Evolutionary conservation across 2,113 vertebrate genomes (phyloP).

Genomic region (Actenoides lindsayi): DNA sequence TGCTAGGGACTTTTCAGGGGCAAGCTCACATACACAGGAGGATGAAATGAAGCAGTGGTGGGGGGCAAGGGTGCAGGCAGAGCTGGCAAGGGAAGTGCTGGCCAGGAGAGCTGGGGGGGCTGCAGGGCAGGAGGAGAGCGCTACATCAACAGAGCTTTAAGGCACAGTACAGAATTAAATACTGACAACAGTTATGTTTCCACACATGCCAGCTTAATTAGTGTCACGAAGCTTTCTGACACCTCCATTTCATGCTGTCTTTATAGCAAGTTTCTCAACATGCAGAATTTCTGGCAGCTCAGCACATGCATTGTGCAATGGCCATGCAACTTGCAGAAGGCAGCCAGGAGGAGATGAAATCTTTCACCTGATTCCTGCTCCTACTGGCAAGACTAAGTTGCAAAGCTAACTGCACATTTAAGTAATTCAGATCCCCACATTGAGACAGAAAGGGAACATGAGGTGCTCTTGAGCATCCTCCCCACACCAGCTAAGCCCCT

Average conservation of each 20-base stretch:
- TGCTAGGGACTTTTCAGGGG: not conserved
- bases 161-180: not conserved
- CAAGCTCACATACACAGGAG: not conserved
- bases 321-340: not conserved
- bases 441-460: not conserved
- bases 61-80: not conserved
- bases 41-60: not conserved
- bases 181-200: slow-evolving; percentile 37
- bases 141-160: not conserved
- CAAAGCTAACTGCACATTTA: not conserved
- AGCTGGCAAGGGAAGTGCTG: not conserved
- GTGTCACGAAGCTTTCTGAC: slow-evolving; percentile 31
- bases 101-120: not conserved
- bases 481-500: not conserved
- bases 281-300: slow-evolving; percentile 2
- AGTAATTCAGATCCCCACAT: not conserved
- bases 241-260: slow-evolving; percentile 57
- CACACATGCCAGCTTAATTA: slow-evolving; percentile 39
- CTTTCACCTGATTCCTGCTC: slow-evolving; percentile 20
- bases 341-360: slow-evolving; percentile 4
- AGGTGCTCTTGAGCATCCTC: not conserved
- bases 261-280: slow-evolving; percentile 19
- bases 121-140: not conserved
- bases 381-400: not conserved
- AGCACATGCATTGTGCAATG: not conserved